A percentile compares a stretch with the other conserved stretches of the same genome.
Conservation (phyloP, 2,888 invertebrate genomes). For the Syritta pipiens region DNA sequence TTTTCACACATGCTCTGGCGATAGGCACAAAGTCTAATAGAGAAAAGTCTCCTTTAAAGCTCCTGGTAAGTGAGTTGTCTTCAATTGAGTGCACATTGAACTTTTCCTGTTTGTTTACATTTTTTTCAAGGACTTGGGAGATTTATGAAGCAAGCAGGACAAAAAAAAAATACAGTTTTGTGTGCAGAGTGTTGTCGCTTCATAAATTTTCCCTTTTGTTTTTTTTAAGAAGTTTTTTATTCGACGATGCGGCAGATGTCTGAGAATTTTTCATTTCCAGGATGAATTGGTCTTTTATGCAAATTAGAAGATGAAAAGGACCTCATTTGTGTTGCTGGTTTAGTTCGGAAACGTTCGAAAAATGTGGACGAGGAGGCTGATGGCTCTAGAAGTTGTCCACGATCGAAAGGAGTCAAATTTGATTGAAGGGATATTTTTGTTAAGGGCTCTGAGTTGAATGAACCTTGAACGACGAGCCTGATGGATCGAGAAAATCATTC, state of each 20-base stretch:
- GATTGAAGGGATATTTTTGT: no score
- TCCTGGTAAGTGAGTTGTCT: slow-evolving; percentile 55
- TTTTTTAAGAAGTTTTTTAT: slow-evolving; percentile 5
- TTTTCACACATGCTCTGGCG: slow-evolving; percentile 10
- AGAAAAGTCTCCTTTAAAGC: no score
- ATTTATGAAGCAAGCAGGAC: slow-evolving; percentile 34
- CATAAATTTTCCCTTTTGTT: slow-evolving; percentile 4
- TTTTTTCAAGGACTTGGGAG: slow-evolving; percentile 34
- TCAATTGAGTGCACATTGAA: slow-evolving; percentile 60
- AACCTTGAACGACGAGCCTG: no score
- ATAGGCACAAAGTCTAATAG: no score
- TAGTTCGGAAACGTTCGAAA: slow-evolving; percentile 32
- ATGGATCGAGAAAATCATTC: no score
- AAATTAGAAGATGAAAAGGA: slow-evolving; percentile 44
- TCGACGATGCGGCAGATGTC: slow-evolving; percentile 23
- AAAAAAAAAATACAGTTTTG: slow-evolving; percentile 27
- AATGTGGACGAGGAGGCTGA: not conserved
- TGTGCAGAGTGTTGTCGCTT: slow-evolving; percentile 17
- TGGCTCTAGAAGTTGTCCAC: no score
- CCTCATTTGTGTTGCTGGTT: slow-evolving; percentile 38
- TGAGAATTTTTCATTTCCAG: slow-evolving; percentile 32
- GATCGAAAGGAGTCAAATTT: no score
- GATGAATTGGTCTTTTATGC: slow-evolving; percentile 61
- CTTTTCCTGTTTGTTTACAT: slow-evolving; percentile 8
- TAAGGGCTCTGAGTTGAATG: no score